Conservation (phyloP, 2,888 invertebrate species). For the Girardia tigrina region DNA sequence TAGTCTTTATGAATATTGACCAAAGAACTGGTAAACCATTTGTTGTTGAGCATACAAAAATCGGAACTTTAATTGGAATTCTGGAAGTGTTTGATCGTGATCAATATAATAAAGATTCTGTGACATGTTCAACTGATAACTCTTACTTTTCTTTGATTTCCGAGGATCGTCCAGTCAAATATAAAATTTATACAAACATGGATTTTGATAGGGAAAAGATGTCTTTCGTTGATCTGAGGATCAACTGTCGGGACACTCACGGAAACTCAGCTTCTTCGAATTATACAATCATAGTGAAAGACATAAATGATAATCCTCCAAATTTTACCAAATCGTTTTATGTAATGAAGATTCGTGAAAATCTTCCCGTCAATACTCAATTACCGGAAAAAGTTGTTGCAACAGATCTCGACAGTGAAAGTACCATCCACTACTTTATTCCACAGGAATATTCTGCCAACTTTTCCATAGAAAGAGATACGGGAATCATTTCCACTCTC, state of each 20-base stretch:
- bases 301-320: slow-evolving; percentile 31
- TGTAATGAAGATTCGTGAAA: slow-evolving; percentile 19
- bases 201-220: slow-evolving; percentile 31
- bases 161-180: slow-evolving; percentile 26
- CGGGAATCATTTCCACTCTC: slow-evolving; percentile 4
- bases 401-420: slow-evolving; percentile 24
- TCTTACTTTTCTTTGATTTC: slow-evolving; percentile 8
- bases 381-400: slow-evolving; percentile 5
- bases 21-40: not conserved
- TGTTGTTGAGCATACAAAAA: not conserved
- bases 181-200: slow-evolving; percentile 27
- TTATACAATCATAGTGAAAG: slow-evolving; percentile 8
- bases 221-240: not conserved
- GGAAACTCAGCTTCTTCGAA: slow-evolving; percentile 24
- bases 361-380: not conserved
- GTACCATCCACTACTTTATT: slow-evolving; percentile 26
- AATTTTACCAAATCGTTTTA: slow-evolving; percentile 26
- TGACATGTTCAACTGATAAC: not conserved
- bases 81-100: slow-evolving; percentile 25
- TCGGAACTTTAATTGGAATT: slow-evolving; percentile 20
- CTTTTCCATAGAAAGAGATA: slow-evolving; percentile 18
- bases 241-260: slow-evolving; percentile 5
- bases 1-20: not conserved
- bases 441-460: slow-evolving; percentile 20
- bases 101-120: slow-evolving; percentile 24